Base-by-base conservation (phyloP, 2,113 vertebrate species). In the Oryzias javanicus region DNA sequence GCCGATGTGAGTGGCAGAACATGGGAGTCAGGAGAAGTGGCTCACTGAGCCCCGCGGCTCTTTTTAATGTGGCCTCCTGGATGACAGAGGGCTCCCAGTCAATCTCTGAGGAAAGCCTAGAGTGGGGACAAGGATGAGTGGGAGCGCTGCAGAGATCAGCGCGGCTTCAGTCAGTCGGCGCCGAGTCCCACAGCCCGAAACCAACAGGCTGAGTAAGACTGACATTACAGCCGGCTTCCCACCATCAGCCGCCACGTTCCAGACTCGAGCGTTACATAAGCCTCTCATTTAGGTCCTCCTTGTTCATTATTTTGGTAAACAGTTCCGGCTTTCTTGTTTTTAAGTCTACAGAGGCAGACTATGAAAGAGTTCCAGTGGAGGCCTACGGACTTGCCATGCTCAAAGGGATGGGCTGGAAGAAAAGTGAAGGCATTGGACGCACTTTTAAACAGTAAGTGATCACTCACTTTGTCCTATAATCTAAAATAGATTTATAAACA, bases 391-490 rank as follows among this genome's bases (percentile, higher is more conserved):
- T 96, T 42, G 95, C 95, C n/a, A 93, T 97, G 93, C 80, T 97
- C 58, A 92, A 91, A 74, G 95, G 95, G 54, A 96, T 96, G 95
- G 95, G 95, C 64, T 97, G 95, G 95, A 95, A 90, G 63, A 89
- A 90, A 60, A 91, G 76, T 6, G 89, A 94, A 70, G 95, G 95
- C 63, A 94, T 97, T 0, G 95, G 95, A 22, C 86, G 80, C n/a
- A 95, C 94, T 18, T 95, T 95, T 75, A 95, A 93, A 88, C 91
- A 94, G 94, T 96, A 81, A 91, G 93, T 89, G 19, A 24, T 5
- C 44, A 4, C 55, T 7, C 3, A 2, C 42, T 3, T 1, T 4
- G 4, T 24, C 46, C 10, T 8, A 3, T 35, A 3, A 35, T 35
- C 35, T 35, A 8, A 35, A 7, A 35, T 7, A 35, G 29, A 2